Base-by-base conservation (phyloP, 2,113 vertebrate genomes). In the Cochlearius cochlearius region DNA sequence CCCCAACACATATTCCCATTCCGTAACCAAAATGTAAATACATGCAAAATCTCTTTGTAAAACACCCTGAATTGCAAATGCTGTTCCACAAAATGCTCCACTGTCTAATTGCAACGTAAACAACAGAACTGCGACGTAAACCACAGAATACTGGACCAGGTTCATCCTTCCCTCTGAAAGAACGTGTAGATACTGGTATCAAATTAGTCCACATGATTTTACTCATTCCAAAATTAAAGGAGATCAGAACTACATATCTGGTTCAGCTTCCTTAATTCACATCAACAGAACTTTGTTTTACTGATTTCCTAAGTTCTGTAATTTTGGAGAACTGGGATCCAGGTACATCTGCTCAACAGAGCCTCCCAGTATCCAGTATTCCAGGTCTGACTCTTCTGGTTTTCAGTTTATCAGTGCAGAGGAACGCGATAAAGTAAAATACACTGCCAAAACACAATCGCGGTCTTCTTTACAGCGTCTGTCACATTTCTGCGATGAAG, bases 1-100 rank as follows among this genome's bases (percentile, higher is more conserved):
- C 6, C 21, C 45, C 36, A 84, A 15, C 5, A 17, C 32, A 1
- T 2, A 34, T 5, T 53, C 38, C 52, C 23, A 3, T 1, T 22
- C n/a, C 38, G 10, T 0, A 26, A 30, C 52, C 4, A 2, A 13
- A 78, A 58, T 5, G 29, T 12, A 41, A 60, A 77, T 5, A 17
- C 6, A 13, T 1, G 30, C 4, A 36, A 85, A 77, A 56, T 26
- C 50, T 53, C 60, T 16, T 36, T 86, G 60, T 23, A 17, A 72
- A 80, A 50, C 34, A 27, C 7, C 18, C 38, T 27, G 25, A 49
- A 36, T 3, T 27, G 34, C 30, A 88, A 45, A 19, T 32, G 10
- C 5, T 38, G 1, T 2, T 53, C 39, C 64, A 76, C 19, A 43
- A 12, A 45, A 36, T 1, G 3, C 18, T 15, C 19, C 19, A 7